Conservation (phyloP, 2,797 vertebrate species). For the Acipenser oxyrinchus region DNA sequence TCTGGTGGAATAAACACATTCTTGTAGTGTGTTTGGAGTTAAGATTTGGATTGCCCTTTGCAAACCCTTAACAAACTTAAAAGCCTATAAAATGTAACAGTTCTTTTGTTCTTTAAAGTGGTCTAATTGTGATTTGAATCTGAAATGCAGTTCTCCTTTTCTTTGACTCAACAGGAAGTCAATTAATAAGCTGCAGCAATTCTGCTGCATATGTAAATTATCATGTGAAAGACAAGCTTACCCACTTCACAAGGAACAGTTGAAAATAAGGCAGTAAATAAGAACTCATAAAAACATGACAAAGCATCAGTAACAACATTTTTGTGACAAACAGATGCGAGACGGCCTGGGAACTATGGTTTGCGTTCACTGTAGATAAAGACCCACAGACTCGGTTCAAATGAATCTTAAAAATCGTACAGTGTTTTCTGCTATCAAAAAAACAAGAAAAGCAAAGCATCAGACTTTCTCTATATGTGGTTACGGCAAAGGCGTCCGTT, state of each 20-base stretch:
- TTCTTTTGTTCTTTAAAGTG: neutral
- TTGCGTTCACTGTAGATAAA: neutral
- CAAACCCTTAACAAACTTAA: neutral
- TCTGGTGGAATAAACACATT: neutral
- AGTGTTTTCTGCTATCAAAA: too few relatives aligned
- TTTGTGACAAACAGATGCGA: neutral
- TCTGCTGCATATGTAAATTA: constrained; percentile 1
- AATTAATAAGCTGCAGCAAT: neutral
- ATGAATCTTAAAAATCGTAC: neutral
- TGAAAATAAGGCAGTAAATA: constrained; percentile 3
- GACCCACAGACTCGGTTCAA: neutral
- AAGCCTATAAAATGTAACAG: neutral
- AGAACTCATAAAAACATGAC: neutral
- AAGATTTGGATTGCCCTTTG: neutral
- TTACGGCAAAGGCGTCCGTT: too few relatives aligned
- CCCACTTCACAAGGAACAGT: constrained; percentile 2
- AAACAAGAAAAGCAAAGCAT: too few relatives aligned
- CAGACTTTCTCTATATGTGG: too few relatives aligned
- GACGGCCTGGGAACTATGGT: neutral
- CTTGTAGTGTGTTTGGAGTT: neutral
- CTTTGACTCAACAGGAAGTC: neutral
- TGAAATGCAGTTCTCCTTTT: neutral
- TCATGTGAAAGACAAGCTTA: neutral
- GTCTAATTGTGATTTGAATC: neutral
- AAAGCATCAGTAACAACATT: neutral